Evolutionary conservation across 2,888 invertebrate genomes (phyloP), one percentile per base, ranked within the genome.

Genomic region (Pinctada fucata): DNA sequence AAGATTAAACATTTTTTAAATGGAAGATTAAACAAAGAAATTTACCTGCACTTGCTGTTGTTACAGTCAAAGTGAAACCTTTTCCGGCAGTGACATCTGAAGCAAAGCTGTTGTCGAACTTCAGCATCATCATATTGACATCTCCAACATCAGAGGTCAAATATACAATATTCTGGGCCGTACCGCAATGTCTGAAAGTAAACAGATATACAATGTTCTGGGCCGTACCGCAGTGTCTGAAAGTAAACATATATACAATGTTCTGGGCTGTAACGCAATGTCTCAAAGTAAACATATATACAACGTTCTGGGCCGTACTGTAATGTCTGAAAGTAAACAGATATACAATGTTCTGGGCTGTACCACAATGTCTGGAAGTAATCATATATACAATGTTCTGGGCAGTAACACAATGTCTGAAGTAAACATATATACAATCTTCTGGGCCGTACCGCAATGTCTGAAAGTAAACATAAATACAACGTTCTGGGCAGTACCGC

Each of bases 51-150:
- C 63, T 47, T 2, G 47, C 64, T 49, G 49, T 0, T 6, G 10
- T 6, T 16, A 75, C 75, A 1, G 63, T 58, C 49, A 75, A 16
- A 49, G 48, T 51, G 48, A 75, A 75, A 5, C 75, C 75, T n/a
- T 52, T 63, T n/a, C 69, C 69, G 3, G 50, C 63, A 3, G 58
- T n/a, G 3, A 47, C 69, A 0, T 45, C 16, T 4, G 49, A 58
- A 10, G 69, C 69, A 8, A 75, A 75, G 13, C 52, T 58, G 69
- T 66, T 75, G 69, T 75, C 75, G 66, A 75, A 75, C 13, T 69
- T 52, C 3, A 75, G 69, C 51, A 75, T 10, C 75, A 75, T 75
- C n/a, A 63, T 47, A 16, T 52, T 75, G 13, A 13, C 45, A 10
- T 75, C 10, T 6, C 75, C 75, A 47, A 10, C n/a, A 3, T 31